phyloP scores from a whole-genome alignment of 2,113 vertebrate species.

The Strigops habroptila region DNA sequence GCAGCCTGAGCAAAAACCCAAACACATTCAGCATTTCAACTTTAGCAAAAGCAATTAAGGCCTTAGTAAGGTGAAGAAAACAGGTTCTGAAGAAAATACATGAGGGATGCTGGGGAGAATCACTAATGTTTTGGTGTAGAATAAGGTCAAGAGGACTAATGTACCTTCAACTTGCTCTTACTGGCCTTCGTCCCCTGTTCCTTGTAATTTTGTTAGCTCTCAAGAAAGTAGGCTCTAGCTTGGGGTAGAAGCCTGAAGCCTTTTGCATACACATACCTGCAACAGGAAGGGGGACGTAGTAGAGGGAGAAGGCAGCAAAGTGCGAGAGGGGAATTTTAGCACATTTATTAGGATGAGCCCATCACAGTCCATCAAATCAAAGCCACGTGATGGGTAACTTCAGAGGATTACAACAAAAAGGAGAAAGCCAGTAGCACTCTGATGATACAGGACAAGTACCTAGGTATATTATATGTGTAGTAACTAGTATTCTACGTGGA shows the following conservation, averaged over 20 bases:
- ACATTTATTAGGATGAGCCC: not conserved
- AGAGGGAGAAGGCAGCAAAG: not conserved
- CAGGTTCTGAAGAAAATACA: not conserved
- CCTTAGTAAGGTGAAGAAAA: not conserved
- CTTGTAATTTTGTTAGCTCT: not conserved
- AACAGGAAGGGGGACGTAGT: not conserved
- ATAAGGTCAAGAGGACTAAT: not conserved
- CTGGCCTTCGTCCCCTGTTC: not conserved
- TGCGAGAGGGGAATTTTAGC: not conserved
- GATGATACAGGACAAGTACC: not conserved
- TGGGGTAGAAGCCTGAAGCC: not conserved
- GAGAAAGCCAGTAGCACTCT: not conserved
- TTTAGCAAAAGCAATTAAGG: not conserved
- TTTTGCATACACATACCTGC: accelerated
- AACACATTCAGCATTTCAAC: not conserved
- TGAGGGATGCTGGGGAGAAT: not conserved
- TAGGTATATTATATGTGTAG: not conserved
- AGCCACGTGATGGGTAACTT: not conserved
- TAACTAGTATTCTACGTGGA: not conserved
- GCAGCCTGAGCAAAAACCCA: not conserved
- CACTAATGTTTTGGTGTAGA: not conserved
- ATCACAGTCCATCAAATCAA: not conserved
- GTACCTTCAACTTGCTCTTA: not conserved
- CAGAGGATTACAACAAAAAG: not conserved
- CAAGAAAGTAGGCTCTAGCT: not conserved